Conservation (phyloP, 2,113 vertebrate genomes). For the Syngnathus floridae region DNA sequence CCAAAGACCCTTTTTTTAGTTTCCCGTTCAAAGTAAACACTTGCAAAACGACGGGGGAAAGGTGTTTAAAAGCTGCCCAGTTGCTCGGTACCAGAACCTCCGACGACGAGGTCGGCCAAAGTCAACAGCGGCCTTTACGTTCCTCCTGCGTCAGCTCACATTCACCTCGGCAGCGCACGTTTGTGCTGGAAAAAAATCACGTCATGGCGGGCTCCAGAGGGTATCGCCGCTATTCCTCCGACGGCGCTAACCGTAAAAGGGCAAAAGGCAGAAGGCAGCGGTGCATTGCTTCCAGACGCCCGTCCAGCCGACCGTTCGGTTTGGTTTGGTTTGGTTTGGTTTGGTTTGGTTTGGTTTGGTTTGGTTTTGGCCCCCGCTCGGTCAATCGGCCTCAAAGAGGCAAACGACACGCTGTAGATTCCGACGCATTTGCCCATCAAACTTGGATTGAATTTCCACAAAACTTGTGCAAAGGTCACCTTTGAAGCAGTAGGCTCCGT, state of each 20-base stretch:
- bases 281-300: background rate
- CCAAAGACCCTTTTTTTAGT: too few species aligned
- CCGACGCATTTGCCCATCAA: too few species aligned
- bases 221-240: background rate
- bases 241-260: background rate
- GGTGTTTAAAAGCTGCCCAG: background rate
- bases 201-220: background rate
- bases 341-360: too few species aligned
- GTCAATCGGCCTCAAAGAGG: too few species aligned
- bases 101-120: background rate
- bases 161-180: background rate
- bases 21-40: background rate
- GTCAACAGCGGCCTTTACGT: background rate
- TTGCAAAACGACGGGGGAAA: background rate
- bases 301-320: too few species aligned
- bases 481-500: conserved; percentile 87
- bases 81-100: background rate
- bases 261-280: background rate
- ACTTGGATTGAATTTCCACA: too few species aligned
- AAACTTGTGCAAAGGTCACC: conserved; percentile 65
- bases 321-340: too few species aligned
- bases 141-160: background rate
- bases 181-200: background rate
- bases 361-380: too few species aligned
- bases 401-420: too few species aligned